Evolutionary conservation across 2,797 vertebrate species (phyloP), one percentile per base, ranked within the genome.

Genomic region (Chaunax sp.): DNA sequence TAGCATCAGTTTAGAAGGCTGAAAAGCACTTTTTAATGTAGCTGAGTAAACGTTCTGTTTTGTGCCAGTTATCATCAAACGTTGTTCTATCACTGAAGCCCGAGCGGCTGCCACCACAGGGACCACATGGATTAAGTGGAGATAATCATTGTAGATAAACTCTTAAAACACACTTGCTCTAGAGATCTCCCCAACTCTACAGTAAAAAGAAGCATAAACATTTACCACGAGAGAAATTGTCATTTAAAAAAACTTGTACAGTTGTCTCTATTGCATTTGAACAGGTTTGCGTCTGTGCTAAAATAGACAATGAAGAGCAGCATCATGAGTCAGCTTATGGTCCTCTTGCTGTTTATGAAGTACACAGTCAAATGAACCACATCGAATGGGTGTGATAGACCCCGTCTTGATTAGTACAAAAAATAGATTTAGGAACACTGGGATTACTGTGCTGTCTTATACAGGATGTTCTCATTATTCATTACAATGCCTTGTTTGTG

Each of bases 11-110:
- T n/a, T n/a, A n/a, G n/a, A n/a, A n/a, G n/a, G n/a, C n/a, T n/a
- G n/a, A n/a, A n/a, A n/a, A n/a, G n/a, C n/a, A n/a, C n/a, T n/a
- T n/a, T n/a, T 61, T 23, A 45, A 69, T 46, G 26, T 45, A 62
- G 59, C 56, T 68, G 47, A 70, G 53, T 71, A 59, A 84, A 84
- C 75, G 68, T 72, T 84, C 66, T 44, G 68, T 74, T 79, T 69
- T 28, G 5, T 69, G 55, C n/a, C 53, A 23, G 45, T 23, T 57
- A 23, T 74, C 57, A 50, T 77, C 65, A 69, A 75, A 80, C 62
- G 20, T 62, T 22, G n/a, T 43, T 33, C n/a, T 37, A 44, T 47
- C 45, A 64, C 45, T 58, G 44, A 57, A 1, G 33, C 57, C 56
- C 49, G 22, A 40, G 35, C 13, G 50, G 66, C 65, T 46, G 46